phyloP scores from a whole-genome alignment of 2,113 vertebrate species.

The Chelonoidis abingdonii region DNA sequence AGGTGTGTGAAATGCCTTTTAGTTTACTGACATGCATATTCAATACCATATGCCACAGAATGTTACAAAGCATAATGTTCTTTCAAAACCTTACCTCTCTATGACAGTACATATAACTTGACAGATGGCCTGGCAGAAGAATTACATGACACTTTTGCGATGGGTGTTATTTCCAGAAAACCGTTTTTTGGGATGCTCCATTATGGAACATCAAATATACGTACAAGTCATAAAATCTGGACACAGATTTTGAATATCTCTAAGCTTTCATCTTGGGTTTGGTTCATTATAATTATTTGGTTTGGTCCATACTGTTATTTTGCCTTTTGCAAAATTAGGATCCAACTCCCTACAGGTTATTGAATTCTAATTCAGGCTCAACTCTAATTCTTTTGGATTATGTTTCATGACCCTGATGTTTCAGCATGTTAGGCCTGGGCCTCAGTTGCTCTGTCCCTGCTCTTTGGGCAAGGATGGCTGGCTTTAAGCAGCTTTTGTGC shows the following conservation, averaged over 20 bases:
- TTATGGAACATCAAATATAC: conserved; percentile 32
- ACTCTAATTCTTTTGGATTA: background rate
- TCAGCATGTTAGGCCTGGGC: background rate
- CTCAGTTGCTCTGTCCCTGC: background rate
- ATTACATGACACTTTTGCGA: conserved; percentile 44
- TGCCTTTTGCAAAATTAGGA: conserved; percentile 15
- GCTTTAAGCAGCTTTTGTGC: conserved; percentile 34
- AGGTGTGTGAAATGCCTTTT: conserved; percentile 9
- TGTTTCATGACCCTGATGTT: conserved; percentile 19
- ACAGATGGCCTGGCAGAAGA: conserved; percentile 64
- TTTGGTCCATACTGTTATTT: background rate
- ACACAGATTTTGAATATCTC: background rate
- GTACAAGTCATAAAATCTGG: background rate
- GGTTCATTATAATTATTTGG: background rate
- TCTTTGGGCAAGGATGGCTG: conserved; percentile 35
- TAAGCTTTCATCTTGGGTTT: background rate
- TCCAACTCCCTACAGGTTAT: background rate
- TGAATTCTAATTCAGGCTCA: background rate
- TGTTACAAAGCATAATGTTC: conserved; percentile 27
- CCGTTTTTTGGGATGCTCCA: conserved; percentile 29
- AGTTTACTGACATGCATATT: conserved; percentile 37
- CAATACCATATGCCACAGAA: conserved; percentile 36
- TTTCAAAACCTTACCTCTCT: conserved; percentile 60
- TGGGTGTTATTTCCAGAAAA: conserved; percentile 55
- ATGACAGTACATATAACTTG: conserved; percentile 50